Percentiles rank a stretch among this genome's conserved stretches.
These are phyloP conservation scores for Alectura lathami DNA, from an alignment of 2,113 vertebrate genomes.

Conservation along the genomic window DNA sequence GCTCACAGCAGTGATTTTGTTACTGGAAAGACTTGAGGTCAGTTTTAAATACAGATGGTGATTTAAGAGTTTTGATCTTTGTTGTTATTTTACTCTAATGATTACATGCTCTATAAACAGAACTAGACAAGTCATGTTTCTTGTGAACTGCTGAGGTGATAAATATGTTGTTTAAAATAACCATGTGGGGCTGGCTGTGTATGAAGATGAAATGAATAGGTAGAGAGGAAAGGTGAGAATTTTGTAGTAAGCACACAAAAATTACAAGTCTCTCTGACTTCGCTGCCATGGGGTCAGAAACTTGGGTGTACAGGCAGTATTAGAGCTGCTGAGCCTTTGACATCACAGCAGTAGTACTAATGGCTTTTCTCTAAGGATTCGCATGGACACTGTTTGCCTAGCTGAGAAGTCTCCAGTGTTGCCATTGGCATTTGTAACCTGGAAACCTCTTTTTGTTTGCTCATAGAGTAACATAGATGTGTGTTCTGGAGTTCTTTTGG, in stretches of 20 bases:
- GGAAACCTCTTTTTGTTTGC: background rate
- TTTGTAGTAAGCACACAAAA: background rate
- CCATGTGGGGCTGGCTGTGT: background rate
- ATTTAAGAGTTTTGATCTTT: slow-evolving; percentile 19
- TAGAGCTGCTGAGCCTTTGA: background rate
- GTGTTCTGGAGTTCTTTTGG: background rate
- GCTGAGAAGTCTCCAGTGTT: background rate
- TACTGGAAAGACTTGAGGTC: slow-evolving; percentile 6
- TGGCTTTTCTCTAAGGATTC: background rate
- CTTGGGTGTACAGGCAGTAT: rapidly evolving
- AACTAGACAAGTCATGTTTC: background rate
- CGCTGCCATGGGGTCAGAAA: background rate
- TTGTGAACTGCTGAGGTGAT: slow-evolving; percentile 18
- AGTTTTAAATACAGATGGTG: slow-evolving; percentile 3
- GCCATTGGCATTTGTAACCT: background rate
- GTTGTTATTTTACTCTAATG: slow-evolving; percentile 58
- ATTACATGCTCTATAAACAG: slow-evolving; percentile 53
- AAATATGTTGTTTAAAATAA: background rate
- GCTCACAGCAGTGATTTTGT: background rate
- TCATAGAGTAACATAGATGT: background rate
- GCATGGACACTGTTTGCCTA: background rate
- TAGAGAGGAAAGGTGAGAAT: background rate
- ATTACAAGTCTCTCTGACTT: background rate
- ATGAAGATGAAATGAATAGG: background rate
- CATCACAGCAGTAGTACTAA: background rate